Conservation (phyloP, 2,888 invertebrate species). For the Anthophora plumipes region DNA sequence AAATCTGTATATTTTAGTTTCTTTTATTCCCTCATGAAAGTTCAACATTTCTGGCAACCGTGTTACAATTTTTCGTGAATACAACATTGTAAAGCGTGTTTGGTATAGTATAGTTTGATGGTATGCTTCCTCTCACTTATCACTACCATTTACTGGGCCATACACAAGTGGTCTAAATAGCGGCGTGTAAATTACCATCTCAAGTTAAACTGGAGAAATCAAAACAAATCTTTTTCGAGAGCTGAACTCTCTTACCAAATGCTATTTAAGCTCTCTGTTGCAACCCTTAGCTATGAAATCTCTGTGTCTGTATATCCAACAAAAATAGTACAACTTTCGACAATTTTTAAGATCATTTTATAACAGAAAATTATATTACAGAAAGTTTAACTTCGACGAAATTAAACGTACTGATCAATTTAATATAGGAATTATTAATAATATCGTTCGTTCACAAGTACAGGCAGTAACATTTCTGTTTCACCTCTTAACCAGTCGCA, state of each 20-base stretch:
- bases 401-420: not conserved
- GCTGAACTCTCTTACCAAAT: constrained; percentile 11
- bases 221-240: constrained; percentile 46
- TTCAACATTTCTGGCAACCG: not conserved
- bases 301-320: too few relatives aligned
- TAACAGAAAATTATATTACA: not conserved
- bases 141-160: constrained; percentile 32
- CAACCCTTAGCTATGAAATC: not conserved
- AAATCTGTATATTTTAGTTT: not conserved
- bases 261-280: constrained; percentile 18
- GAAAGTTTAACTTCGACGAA: not conserved
- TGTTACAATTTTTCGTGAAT: not conserved
- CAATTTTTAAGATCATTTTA: not conserved
- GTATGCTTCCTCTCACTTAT: constrained; percentile 49
- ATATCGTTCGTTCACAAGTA: not conserved
- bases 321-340: not conserved
- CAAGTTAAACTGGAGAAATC: constrained; percentile 48
- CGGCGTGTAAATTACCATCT: constrained; percentile 34
- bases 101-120: not conserved
- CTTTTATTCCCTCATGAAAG: not conserved
- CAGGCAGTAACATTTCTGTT: constrained; percentile 1
- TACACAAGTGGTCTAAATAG: constrained; percentile 47
- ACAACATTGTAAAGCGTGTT: not conserved
- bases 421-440: not conserved
- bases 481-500: constrained; percentile 2